These are phyloP conservation scores for Gonioctena quinquepunctata DNA, from an alignment of 1,140 invertebrate genomes.

Conservation along the genomic window DNA sequence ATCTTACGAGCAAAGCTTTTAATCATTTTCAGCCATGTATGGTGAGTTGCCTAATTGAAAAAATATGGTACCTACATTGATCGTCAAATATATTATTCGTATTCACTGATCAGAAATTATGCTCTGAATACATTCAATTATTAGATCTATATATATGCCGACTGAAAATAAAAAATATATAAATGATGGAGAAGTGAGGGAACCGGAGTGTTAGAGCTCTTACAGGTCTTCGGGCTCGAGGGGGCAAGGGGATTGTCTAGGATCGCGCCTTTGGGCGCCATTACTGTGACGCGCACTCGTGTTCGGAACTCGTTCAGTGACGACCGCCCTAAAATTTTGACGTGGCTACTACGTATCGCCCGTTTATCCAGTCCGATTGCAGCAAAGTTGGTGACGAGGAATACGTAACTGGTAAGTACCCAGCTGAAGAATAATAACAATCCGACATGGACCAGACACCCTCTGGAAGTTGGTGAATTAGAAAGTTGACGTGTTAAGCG, in stretches of 20 bases:
- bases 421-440: slow-evolving; percentile 68
- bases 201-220: no score
- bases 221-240: neutral
- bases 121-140: no score
- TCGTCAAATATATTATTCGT: no score
- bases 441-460: slow-evolving; percentile 65
- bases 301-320: slow-evolving; percentile 74
- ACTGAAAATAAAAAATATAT: no score
- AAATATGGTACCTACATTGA: no score
- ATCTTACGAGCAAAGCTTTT: no score
- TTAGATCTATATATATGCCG: no score
- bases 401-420: slow-evolving; percentile 91
- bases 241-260: slow-evolving; percentile 15
- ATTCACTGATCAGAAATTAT: no score
- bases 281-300: slow-evolving; percentile 72
- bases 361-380: slow-evolving; percentile 89
- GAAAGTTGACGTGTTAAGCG: neutral
- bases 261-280: slow-evolving; percentile 48
- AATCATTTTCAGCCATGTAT: no score
- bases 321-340: slow-evolving; percentile 89
- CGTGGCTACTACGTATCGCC: slow-evolving; percentile 92
- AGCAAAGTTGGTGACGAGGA: slow-evolving; percentile 91
- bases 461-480: slow-evolving; percentile 46
- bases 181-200: no score
- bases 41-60: no score